Conservation (phyloP, 2,113 vertebrate species). For the Hippocampus barbouri region DNA sequence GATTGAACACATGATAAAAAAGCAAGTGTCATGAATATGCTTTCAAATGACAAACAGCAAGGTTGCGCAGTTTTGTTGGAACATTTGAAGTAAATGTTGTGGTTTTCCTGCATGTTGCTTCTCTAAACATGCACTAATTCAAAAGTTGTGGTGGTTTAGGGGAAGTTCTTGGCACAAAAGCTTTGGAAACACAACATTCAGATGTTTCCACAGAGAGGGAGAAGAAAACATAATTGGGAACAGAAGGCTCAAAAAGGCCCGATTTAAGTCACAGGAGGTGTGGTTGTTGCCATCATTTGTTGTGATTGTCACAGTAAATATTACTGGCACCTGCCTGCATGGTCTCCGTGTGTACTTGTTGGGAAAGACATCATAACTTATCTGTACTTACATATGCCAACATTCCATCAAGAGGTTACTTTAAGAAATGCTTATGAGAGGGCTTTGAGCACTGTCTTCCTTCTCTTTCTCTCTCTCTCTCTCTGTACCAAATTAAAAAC, state of each 20-base stretch:
- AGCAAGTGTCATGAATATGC: neutral
- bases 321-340: neutral
- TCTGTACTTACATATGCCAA: neutral
- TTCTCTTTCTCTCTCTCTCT: too few relatives aligned
- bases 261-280: conserved; percentile 33
- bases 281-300: conserved; percentile 13
- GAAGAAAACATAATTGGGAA: conserved; percentile 32
- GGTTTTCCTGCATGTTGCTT: neutral
- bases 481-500: neutral
- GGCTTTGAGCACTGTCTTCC: neutral
- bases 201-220: conserved; percentile 17
- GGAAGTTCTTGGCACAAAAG: conserved; percentile 21
- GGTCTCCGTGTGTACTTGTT: neutral
- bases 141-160: conserved; percentile 8
- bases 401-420: neutral
- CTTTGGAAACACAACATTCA: conserved; percentile 11
- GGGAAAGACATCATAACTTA: neutral
- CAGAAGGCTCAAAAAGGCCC: conserved; percentile 21
- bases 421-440: neutral
- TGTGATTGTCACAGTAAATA: neutral
- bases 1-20: neutral
- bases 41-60: neutral
- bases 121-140: neutral
- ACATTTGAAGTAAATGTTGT: neutral
- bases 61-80: neutral